Conservation (phyloP, 2,888 invertebrate species). For the Tribolium freemani region DNA sequence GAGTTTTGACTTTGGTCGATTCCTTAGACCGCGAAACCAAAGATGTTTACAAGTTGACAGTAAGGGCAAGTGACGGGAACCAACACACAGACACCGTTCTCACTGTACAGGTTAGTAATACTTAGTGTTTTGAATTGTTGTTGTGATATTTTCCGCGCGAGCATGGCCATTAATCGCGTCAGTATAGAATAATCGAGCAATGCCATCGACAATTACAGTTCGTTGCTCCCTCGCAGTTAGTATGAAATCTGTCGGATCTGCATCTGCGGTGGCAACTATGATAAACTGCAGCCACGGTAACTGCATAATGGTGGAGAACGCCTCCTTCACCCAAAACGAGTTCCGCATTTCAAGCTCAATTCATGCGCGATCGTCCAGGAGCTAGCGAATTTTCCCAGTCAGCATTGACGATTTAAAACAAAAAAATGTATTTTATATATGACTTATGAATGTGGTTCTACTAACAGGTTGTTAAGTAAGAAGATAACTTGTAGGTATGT, state of each 20-base stretch:
- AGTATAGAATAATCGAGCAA: slow-evolving; percentile 56
- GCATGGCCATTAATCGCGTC: slow-evolving; percentile 28
- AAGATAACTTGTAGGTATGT: no score
- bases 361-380: slow-evolving; percentile 41
- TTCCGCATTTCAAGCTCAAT: slow-evolving; percentile 55
- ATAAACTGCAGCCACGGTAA: slow-evolving; percentile 57
- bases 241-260: slow-evolving; percentile 62
- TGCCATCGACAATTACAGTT: slow-evolving; percentile 63
- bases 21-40: slow-evolving; percentile 87
- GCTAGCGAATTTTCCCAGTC: no score
- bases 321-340: slow-evolving; percentile 51
- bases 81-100: slow-evolving; percentile 87
- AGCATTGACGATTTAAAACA: no score
- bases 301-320: slow-evolving; percentile 46
- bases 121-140: slow-evolving; percentile 1
- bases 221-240: slow-evolving; percentile 60
- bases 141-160: slow-evolving; percentile 9
- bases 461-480: no score
- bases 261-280: slow-evolving; percentile 61
- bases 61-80: slow-evolving; percentile 91
- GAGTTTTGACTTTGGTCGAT: slow-evolving; percentile 81
- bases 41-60: slow-evolving; percentile 82
- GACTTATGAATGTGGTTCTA: no score
- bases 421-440: no score
- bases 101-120: slow-evolving; percentile 79